Evolutionary conservation across 2,888 invertebrate species (phyloP).

Genomic region (Mactromeris polynyma): DNA sequence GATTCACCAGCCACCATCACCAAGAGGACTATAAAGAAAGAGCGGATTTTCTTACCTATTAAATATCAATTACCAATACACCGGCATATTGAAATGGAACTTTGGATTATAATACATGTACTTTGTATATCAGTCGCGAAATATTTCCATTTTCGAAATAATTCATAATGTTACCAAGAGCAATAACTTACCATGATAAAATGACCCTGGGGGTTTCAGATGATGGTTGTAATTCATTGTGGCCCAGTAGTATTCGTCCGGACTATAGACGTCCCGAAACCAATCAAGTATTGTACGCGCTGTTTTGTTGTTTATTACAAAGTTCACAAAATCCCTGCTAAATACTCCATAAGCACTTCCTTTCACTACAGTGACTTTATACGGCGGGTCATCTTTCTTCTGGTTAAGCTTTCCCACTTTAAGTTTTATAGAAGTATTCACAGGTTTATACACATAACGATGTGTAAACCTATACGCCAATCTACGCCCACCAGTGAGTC

Average conservation of each 20-base stretch:
- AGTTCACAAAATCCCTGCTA: constrained; percentile 84
- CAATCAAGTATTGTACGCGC: constrained; percentile 83
- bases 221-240: constrained; percentile 85
- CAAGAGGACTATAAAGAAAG: too few relatives aligned
- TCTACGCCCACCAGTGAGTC: constrained; percentile 79
- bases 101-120: too few relatives aligned
- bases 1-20: too few relatives aligned
- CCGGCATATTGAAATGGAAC: too few relatives aligned
- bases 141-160: too few relatives aligned
- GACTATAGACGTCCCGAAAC: constrained; percentile 83
- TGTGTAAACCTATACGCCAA: constrained; percentile 63
- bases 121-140: too few relatives aligned
- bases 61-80: too few relatives aligned
- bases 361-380: constrained; percentile 78
- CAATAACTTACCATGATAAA: constrained; percentile 78
- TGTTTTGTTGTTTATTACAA: constrained; percentile 77
- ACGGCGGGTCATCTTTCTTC: constrained; percentile 64
- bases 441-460: constrained; percentile 64
- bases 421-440: constrained; percentile 60
- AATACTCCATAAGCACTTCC: constrained; percentile 87
- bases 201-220: constrained; percentile 82
- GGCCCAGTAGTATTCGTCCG: constrained; percentile 87
- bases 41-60: too few relatives aligned
- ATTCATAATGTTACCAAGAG: neutral
- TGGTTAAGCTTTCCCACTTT: constrained; percentile 53